phyloP scores from a whole-genome alignment of 2,113 vertebrate genomes.

The Acanthisitta chloris region DNA sequence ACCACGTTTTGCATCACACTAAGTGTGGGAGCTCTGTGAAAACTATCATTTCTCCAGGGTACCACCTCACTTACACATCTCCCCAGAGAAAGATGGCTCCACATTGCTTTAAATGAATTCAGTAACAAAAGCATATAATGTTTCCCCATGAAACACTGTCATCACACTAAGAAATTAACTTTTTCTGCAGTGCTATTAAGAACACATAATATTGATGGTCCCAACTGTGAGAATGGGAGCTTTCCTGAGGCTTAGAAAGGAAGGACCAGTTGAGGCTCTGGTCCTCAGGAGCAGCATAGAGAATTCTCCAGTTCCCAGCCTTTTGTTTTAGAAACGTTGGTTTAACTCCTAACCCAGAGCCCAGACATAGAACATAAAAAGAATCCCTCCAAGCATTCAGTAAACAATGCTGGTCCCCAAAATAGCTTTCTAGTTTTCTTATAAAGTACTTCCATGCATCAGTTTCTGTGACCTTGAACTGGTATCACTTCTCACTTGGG shows the following conservation, averaged over 20 bases:
- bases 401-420: slow-evolving; percentile 34
- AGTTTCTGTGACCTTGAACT: slow-evolving; percentile 29
- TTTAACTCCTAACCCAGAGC: background rate
- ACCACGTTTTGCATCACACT: background rate
- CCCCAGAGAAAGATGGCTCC: background rate
- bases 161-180: background rate
- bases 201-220: background rate
- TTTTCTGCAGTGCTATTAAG: background rate
- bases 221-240: background rate
- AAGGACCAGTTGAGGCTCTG: background rate
- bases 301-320: background rate
- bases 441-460: slow-evolving; percentile 47
- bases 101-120: background rate
- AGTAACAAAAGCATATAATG: background rate
- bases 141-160: background rate
- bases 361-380: background rate
- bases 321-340: background rate
- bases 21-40: background rate
- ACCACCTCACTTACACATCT: background rate
- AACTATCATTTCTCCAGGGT: background rate
- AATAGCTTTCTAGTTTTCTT: slow-evolving; percentile 47
- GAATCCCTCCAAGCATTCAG: background rate
- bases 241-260: background rate
- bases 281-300: background rate
- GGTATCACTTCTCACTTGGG: slow-evolving; percentile 40